A percentile compares a stretch with the other conserved stretches of the same genome.
These are phyloP conservation scores for Trachymyrmex cornetzi DNA, from an alignment of 1,140 invertebrate genomes.

Conservation along the genomic window DNA sequence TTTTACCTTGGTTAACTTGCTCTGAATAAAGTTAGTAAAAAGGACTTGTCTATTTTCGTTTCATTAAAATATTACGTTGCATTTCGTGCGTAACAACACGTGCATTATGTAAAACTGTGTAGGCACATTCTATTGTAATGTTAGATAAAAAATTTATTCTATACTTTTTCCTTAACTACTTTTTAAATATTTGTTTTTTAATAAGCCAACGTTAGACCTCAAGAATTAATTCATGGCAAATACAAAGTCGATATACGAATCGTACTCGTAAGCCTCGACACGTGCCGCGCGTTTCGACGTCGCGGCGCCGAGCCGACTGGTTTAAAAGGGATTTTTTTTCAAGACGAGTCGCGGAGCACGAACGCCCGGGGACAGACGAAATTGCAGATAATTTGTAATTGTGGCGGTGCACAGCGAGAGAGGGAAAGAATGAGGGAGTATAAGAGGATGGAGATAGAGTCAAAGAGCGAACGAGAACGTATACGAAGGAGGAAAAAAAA, in stretches of 20 bases:
- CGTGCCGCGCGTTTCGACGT: constrained; percentile 4
- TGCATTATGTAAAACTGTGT: background rate
- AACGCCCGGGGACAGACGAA: constrained; percentile 68
- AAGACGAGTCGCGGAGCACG: constrained; percentile 45
- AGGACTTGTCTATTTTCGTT: too few relatives aligned
- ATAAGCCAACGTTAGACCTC: background rate
- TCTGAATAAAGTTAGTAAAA: too few relatives aligned
- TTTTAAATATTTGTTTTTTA: background rate
- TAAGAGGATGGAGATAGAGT: constrained; percentile 52
- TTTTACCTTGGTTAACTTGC: too few relatives aligned
- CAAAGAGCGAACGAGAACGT: constrained; percentile 42
- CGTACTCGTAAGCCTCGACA: background rate
- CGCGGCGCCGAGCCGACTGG: constrained; percentile 14
- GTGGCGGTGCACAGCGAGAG: constrained; percentile 50
- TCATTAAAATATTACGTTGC: too few relatives aligned
- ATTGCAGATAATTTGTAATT: constrained; percentile 79
- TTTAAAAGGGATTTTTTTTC: constrained; percentile 64
- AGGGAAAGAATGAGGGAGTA: background rate
- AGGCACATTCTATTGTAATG: background rate
- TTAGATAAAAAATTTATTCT: background rate
- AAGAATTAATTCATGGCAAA: background rate
- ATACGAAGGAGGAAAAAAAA: constrained; percentile 38
- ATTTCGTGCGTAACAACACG: too few relatives aligned
- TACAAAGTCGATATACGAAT: background rate
- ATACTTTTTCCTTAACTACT: background rate